phyloP scores from a whole-genome alignment of 2,888 invertebrate genomes.

The Sminthurinus aureus region DNA sequence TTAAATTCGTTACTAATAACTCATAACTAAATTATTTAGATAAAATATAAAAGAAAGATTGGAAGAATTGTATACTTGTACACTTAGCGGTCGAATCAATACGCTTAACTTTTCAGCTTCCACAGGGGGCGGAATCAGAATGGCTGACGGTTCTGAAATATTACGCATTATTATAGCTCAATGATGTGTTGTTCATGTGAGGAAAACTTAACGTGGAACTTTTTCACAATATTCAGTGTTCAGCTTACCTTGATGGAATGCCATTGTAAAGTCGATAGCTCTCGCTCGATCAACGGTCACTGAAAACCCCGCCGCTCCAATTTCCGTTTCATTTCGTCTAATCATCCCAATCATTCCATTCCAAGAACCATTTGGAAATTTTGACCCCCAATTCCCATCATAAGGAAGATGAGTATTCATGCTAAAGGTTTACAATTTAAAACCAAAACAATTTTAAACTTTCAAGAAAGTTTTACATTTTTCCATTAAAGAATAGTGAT shows the following conservation, averaged over 20 bases:
- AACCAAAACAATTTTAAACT: background rate
- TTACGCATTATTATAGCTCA: background rate
- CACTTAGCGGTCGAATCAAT: constrained; percentile 54
- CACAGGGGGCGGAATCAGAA: constrained; percentile 58
- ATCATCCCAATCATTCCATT: constrained; percentile 59
- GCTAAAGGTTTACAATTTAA: constrained; percentile 32
- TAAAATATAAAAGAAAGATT: no score
- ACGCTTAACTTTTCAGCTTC: constrained; percentile 55
- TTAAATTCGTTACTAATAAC: no score
- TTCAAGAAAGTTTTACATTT: background rate
- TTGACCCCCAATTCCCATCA: constrained; percentile 57
- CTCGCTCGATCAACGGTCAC: constrained; percentile 53
- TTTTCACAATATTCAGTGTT: background rate
- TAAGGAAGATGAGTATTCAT: constrained; percentile 41
- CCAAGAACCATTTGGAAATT: constrained; percentile 53
- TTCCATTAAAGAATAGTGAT: background rate
- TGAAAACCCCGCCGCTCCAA: constrained; percentile 56
- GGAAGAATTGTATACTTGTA: constrained; percentile 41
- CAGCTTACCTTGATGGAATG: constrained; percentile 56
- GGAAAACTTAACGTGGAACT: background rate
- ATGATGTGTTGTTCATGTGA: background rate
- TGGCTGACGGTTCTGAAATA: constrained; percentile 43
- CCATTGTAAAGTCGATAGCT: constrained; percentile 52
- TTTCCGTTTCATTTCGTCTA: constrained; percentile 53
- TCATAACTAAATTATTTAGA: no score